Evolutionary conservation across 64 coral and sea anemone species (phyloP).

Genomic region (Pocillopora damicornis): DNA sequence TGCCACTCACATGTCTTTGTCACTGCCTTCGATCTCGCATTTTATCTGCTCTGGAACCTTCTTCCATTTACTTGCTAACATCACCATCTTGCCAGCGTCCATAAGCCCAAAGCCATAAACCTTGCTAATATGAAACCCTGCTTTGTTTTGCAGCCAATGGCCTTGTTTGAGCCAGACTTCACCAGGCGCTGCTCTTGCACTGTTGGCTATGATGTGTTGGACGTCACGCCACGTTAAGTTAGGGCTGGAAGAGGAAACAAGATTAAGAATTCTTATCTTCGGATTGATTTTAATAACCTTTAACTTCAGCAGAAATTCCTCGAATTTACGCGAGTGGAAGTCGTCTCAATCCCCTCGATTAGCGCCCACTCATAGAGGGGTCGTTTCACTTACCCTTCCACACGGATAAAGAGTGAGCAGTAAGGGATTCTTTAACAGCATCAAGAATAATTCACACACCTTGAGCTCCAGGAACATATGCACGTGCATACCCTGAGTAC

Average conservation of each 20-base stretch:
- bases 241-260: background rate
- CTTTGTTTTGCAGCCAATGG: slow-evolving; percentile 14
- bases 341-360: too few relatives aligned
- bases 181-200: slow-evolving; percentile 13
- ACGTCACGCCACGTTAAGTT: slow-evolving; percentile 15
- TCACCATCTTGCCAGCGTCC: slow-evolving; percentile 31
- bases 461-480: too few relatives aligned
- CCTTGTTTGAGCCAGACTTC: background rate
- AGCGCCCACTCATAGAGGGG: too few relatives aligned
- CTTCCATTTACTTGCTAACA: slow-evolving; percentile 23
- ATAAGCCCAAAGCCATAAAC: slow-evolving; percentile 33
- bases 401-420: too few relatives aligned
- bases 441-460: too few relatives aligned
- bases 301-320: too few relatives aligned
- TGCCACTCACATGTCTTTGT: slow-evolving; percentile 1
- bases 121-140: background rate
- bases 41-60: background rate
- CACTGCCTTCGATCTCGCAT: slow-evolving; percentile 38
- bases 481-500: too few relatives aligned
- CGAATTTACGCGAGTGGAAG: too few relatives aligned
- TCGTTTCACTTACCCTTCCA: too few relatives aligned
- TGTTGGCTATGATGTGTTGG: slow-evolving; percentile 11
- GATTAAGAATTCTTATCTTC: background rate
- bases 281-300: too few relatives aligned
- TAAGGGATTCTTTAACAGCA: too few relatives aligned